Percentiles rank a stretch among this genome's conserved stretches.
phyloP scores from a whole-genome alignment of 1,140 invertebrate genomes.

The Hestina assimilis region DNA sequence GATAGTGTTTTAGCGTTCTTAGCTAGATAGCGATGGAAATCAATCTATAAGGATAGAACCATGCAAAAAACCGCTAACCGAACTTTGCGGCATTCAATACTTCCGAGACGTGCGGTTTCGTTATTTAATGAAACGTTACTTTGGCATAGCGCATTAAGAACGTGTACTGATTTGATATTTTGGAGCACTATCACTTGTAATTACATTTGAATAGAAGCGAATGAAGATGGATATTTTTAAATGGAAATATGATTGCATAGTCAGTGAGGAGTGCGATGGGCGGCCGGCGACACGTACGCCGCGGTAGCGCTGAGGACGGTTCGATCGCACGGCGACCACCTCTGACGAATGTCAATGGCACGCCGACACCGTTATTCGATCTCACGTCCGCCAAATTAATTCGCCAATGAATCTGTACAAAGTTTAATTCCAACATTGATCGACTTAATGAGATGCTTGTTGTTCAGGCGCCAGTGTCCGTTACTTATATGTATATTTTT shows the following conservation, averaged over 20 bases:
- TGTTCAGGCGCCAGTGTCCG: slow-evolving; percentile 49
- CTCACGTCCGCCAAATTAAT: slow-evolving; percentile 73
- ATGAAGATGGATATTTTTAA: slow-evolving; percentile 19
- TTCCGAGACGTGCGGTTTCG: slow-evolving; percentile 50
- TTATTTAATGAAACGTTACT: slow-evolving; percentile 63
- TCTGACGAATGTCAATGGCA: slow-evolving; percentile 76
- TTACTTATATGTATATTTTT: slow-evolving; percentile 49
- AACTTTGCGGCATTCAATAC: slow-evolving; percentile 66
- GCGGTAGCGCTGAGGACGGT: slow-evolving; percentile 21
- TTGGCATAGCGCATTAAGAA: slow-evolving; percentile 43
- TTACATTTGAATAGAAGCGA: slow-evolving; percentile 24
- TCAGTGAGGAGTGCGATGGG: slow-evolving; percentile 8
- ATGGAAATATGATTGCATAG: slow-evolving; percentile 18
- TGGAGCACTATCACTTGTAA: slow-evolving; percentile 28
- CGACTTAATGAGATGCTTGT: slow-evolving; percentile 60
- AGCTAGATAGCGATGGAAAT: slow-evolving; percentile 61
- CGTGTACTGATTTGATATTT: slow-evolving; percentile 29
- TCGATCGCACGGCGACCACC: slow-evolving; percentile 42
- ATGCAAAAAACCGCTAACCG: slow-evolving; percentile 67
- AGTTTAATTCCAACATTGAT: slow-evolving; percentile 58
- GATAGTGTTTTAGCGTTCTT: slow-evolving; percentile 52
- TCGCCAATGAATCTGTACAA: slow-evolving; percentile 67
- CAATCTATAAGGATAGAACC: slow-evolving; percentile 58
- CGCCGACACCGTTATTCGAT: slow-evolving; percentile 72
- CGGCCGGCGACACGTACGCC: slow-evolving; percentile 30